A percentile compares a stretch with the other conserved stretches of the same genome.
Evolutionary conservation across 35 echinoderm and acorn worm species (phyloP).

Genomic region (Apostichopus californicus): DNA sequence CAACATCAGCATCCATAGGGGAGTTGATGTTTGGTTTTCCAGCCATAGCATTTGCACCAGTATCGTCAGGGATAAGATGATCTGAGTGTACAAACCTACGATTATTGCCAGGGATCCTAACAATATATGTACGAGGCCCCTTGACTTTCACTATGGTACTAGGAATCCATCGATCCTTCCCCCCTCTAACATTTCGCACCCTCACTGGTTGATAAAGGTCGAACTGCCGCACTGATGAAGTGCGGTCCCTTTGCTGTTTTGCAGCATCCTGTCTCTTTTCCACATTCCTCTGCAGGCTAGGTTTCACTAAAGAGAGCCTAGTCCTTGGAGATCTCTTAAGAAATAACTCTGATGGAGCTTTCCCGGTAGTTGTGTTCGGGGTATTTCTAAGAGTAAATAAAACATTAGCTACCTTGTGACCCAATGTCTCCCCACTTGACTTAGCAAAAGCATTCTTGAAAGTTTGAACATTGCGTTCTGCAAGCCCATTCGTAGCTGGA

Average conservation of each 20-base stretch:
- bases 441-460: conserved; percentile 62
- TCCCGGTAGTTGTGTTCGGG: conserved; percentile 9
- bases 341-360: conserved; percentile 29
- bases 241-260: conserved; percentile 20
- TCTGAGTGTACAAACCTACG: conserved; percentile 47
- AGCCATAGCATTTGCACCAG: no score
- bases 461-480: conserved; percentile 65
- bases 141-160: conserved; percentile 21
- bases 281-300: conserved; percentile 34
- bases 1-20: no score
- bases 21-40: no score
- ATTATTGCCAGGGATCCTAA: conserved; percentile 50
- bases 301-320: conserved; percentile 39
- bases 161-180: conserved; percentile 36
- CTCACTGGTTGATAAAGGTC: no score
- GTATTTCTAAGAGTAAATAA: conserved; percentile 26
- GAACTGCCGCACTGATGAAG: conserved; percentile 2
- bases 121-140: conserved; percentile 41
- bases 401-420: conserved; percentile 31
- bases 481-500: conserved; percentile 65
- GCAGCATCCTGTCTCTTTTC: conserved; percentile 43
- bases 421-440: neutral
- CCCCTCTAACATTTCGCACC: conserved; percentile 25
- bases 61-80: conserved; percentile 50
- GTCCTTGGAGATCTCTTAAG: conserved; percentile 33